Conservation (phyloP, 2,888 invertebrate genomes). For the Selenia dentaria region DNA sequence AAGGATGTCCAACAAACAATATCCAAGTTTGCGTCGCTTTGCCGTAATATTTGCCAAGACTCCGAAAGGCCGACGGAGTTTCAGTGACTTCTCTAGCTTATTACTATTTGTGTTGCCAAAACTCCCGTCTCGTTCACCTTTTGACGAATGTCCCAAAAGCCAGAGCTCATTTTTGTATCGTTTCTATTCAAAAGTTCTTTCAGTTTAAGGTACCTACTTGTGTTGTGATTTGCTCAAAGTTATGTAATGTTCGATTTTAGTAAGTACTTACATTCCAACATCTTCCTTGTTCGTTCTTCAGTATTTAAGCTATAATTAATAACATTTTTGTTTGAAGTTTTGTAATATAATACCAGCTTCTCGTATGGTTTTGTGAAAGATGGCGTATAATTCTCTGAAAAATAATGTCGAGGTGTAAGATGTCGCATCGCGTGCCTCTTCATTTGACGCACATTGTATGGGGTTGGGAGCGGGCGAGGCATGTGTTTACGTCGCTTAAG, state of each 20-base stretch:
- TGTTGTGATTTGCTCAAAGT: no score
- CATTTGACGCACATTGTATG: slow-evolving; percentile 39
- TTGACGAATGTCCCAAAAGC: slow-evolving; percentile 42
- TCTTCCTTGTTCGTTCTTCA: no score
- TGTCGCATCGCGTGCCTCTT: slow-evolving; percentile 29
- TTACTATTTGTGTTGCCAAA: slow-evolving; percentile 76
- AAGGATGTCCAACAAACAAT: slow-evolving; percentile 70
- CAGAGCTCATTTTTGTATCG: slow-evolving; percentile 24
- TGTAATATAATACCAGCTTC: no score
- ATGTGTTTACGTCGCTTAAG: slow-evolving; percentile 75
- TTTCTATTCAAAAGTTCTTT: slow-evolving; percentile 23
- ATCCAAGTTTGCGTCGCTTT: slow-evolving; percentile 73
- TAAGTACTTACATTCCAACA: no score
- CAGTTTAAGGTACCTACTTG: no score
- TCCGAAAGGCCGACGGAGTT: slow-evolving; percentile 60
- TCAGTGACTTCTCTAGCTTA: slow-evolving; percentile 69
- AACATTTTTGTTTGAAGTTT: no score
- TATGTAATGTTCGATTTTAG: no score
- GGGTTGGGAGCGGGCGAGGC: slow-evolving; percentile 48
- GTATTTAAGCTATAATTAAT: no score
- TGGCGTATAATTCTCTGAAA: slow-evolving; percentile 26
- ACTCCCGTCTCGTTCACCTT: slow-evolving; percentile 48
- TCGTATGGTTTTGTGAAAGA: slow-evolving; percentile 4
- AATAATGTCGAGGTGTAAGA: slow-evolving; percentile 27
- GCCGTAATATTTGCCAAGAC: slow-evolving; percentile 71